These are phyloP conservation scores for Morinoia aosen DNA, from an alignment of 2,888 invertebrate genomes.

Conservation along the genomic window DNA sequence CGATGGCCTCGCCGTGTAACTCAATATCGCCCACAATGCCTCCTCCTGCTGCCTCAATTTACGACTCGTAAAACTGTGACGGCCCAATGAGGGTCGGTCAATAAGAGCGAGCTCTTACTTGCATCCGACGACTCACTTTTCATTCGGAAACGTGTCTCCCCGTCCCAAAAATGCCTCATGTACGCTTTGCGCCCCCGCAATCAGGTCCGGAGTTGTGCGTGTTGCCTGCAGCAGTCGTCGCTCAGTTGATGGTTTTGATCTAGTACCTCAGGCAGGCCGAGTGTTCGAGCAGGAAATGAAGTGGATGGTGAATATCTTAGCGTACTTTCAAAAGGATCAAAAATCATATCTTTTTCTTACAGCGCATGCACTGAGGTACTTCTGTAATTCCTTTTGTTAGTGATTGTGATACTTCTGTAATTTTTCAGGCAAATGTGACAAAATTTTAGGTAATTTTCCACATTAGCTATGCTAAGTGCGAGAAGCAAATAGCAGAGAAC, in stretches of 20 bases:
- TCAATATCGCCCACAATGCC: slow-evolving; percentile 26
- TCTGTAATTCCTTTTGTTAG: neutral
- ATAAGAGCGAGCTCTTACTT: slow-evolving; percentile 19
- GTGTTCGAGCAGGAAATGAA: no score
- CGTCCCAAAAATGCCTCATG: neutral
- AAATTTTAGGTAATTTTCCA: neutral
- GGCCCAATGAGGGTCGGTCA: slow-evolving; percentile 39
- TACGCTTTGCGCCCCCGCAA: neutral
- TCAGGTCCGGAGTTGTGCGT: neutral
- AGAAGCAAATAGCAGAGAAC: neutral
- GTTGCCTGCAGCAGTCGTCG: neutral
- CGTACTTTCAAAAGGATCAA: no score
- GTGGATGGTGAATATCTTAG: no score
- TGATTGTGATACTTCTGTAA: neutral
- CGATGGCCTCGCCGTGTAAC: neutral
- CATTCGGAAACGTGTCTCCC: neutral
- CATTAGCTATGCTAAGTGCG: neutral
- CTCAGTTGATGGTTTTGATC: neutral
- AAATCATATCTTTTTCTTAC: neutral
- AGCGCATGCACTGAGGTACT: neutral
- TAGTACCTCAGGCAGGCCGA: neutral
- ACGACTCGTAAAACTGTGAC: slow-evolving; percentile 30
- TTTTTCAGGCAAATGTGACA: neutral
- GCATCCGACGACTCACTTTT: neutral
- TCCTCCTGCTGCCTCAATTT: neutral